Evolutionary conservation across 2,113 vertebrate genomes (phyloP), one percentile per base, ranked within the genome.

Genomic region (Calcarius ornatus): DNA sequence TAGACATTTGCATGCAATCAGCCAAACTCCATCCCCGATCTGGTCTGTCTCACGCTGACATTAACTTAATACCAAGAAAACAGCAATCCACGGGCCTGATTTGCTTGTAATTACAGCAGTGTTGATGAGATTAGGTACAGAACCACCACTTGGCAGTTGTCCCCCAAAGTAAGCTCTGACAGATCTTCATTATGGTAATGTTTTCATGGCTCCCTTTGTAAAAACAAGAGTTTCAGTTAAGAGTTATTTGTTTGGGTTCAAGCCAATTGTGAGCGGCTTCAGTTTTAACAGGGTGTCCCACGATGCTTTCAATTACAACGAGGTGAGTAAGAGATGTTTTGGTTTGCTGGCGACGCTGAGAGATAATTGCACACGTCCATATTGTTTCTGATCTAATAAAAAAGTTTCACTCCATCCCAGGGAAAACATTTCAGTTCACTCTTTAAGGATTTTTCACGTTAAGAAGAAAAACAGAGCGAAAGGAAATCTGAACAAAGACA

Each of bases 261-360:
- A 83, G 88, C 95, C 94, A 94, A 5, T 30, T 63, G 64, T 10
- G 50, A 92, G 75, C 20, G 0, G 75, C 87, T 75, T 88, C 68
- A 12, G 5, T 68, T 88, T 92, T 92, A 90, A 71, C 16, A 15
- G 72, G 72, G 86, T 94, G 90, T 96, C 90, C 90, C 80, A 40
- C 1, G 48, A 93, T 0, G 30, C 51, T 75, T 94, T 90, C 93
- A 76, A 15, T 81, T 92, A 85, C 81, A 86, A 48, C 0, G 69
- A 95, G 89, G 93, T 92, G 94, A 92, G 63, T 70, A 68, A 94
- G 91, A 94, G 86, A 89, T 71, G 83, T 84, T 95, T 95, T 76
- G 61, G 51, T 81, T 94, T 95, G 83, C 61, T 95, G 68, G 88
- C 1, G 31, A 60, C 47, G 87, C 83, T 91, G 94, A 60, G 72